Evolutionary conservation across 2,888 invertebrate species (phyloP), one percentile per base, ranked within the genome.

Genomic region (Ectemnius continuus): DNA sequence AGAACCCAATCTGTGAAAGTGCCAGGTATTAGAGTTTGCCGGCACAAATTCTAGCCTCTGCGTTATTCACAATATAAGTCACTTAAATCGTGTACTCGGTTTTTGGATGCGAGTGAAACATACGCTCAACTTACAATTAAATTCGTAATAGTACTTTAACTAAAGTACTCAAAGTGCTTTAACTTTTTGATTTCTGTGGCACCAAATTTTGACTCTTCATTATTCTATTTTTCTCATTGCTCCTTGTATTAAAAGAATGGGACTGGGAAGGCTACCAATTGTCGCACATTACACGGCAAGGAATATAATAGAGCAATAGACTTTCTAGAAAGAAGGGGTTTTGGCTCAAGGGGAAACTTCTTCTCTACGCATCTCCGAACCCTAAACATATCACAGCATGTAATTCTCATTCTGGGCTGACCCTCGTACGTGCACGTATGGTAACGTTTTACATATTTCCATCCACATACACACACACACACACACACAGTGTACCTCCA

Each of bases 351-450:
- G 36, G 36, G 36, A 11, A 36, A 36, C 36, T 36, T 36, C 36
- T 36, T 36, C 36, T 36, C 36, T 36, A 36, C 8, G 16, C 52
- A 52, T 60, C 47, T 56, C 65, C 18, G 18, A 59, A 46, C 18
- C 59, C 58, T 20, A 59, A 64, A 16, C 48, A 67, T 66, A 65
- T 74, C 73, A 66, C 60, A 60, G 77, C 77, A 78, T 78, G 77
- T 66, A 76, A 61, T 76, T 59, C 36, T 36, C 11, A 56, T 73
- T 75, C 58, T 76, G 79, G 76, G 74, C 67, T 74, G 64, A 61
- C 79, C 52, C 60, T 81, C 74, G 73, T 78, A 71, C 56, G 72
- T 81, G 81, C 81, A 81, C 81, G 81, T 79, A 76, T 79, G 71
- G 67, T 66, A 75, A 70, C 59, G 67, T 67, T 65, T 66, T 63